A percentile compares a stretch with the other conserved stretches of the same genome.
Conservation (phyloP, 2,888 invertebrate species). For the Panopea generosa region DNA sequence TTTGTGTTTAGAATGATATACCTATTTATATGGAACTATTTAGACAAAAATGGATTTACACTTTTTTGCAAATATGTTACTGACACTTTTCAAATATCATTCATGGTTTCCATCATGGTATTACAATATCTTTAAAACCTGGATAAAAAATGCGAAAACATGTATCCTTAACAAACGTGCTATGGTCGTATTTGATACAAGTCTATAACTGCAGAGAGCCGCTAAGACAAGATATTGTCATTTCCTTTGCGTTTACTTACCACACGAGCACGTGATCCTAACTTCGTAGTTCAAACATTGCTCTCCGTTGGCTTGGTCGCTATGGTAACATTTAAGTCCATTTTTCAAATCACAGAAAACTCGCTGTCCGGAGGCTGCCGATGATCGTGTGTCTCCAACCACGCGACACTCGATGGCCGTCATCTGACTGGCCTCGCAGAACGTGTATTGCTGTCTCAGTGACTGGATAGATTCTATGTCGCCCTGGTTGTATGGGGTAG, state of each 20-base stretch:
- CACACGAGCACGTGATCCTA: constrained; percentile 86
- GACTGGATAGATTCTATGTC: constrained; percentile 77
- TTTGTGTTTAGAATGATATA: too few species aligned
- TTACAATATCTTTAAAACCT: too few species aligned
- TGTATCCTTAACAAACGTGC: too few species aligned
- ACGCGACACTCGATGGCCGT: constrained; percentile 92
- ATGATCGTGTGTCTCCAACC: constrained; percentile 88
- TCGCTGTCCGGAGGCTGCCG: constrained; percentile 90
- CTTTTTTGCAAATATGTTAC: too few species aligned
- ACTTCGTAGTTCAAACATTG: constrained; percentile 83
- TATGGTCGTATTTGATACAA: too few species aligned
- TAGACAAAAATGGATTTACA: too few species aligned
- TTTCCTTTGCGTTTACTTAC: constrained; percentile 48
- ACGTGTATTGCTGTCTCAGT: constrained; percentile 70
- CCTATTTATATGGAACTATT: too few species aligned
- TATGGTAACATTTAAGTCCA: constrained; percentile 73
- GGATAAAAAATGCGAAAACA: too few species aligned
- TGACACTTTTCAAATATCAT: too few species aligned
- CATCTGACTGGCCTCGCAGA: constrained; percentile 72
- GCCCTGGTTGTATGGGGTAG: constrained; percentile 76
- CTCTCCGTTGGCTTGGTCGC: constrained; percentile 61
- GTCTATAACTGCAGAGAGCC: too few species aligned
- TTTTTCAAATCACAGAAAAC: constrained; percentile 89
- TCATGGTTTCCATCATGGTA: too few species aligned
- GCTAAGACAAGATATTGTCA: too few species aligned